These are phyloP conservation scores for Hypercompe scribonia DNA, from an alignment of 2,888 invertebrate species.

Conservation along the genomic window DNA sequence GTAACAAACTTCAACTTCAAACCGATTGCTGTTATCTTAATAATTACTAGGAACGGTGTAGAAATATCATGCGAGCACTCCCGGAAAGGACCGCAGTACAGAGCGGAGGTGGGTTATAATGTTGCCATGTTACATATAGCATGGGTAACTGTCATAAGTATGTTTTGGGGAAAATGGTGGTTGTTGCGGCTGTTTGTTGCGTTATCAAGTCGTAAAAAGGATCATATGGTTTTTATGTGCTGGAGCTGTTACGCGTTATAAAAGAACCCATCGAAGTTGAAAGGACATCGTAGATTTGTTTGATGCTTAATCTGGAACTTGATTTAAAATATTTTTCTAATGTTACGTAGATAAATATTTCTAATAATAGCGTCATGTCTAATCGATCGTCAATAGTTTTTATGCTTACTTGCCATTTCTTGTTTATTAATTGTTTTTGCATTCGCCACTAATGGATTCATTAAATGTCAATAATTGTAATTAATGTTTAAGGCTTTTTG, in stretches of 20 bases:
- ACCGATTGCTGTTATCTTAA: constrained; percentile 2
- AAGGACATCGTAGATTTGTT: too few species aligned
- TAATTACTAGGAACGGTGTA: constrained; percentile 5
- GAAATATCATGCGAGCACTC: background rate
- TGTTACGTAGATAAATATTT: too few species aligned
- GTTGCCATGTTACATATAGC: background rate
- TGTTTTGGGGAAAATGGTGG: background rate
- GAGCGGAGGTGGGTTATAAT: background rate
- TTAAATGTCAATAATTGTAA: too few species aligned
- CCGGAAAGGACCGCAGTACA: constrained; percentile 5
- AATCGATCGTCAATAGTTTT: too few species aligned
- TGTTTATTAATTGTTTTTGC: too few species aligned
- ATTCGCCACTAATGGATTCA: too few species aligned
- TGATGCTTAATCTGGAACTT: too few species aligned
- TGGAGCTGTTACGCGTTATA: background rate
- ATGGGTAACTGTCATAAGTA: background rate
- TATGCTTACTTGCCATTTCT: too few species aligned
- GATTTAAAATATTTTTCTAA: too few species aligned
- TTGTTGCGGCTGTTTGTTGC: background rate
- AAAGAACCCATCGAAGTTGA: too few species aligned
- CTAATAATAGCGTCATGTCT: too few species aligned
- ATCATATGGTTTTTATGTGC: background rate
- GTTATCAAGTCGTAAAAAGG: background rate
- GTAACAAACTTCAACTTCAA: background rate
- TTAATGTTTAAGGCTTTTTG: too few species aligned